Conservation (phyloP, 23 tunicate genomes). For the Corella eumyota region DNA sequence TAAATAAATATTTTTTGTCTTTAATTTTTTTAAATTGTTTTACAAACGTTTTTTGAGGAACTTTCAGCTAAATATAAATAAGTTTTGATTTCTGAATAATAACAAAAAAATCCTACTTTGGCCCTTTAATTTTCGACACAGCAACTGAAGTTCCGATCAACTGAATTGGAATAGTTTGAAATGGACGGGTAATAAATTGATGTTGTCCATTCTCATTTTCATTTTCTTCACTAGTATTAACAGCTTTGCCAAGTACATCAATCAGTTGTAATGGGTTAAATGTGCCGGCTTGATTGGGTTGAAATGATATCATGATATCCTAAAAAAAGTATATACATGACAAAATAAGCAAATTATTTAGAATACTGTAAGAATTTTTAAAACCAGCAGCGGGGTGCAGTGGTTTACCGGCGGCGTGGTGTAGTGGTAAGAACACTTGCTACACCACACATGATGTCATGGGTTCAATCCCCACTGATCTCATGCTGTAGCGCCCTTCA, state of each 20-base stretch:
- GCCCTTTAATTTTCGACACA: slow-evolving; percentile 17
- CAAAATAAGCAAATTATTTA: no score
- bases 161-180: slow-evolving; percentile 72
- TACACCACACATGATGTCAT: no score
- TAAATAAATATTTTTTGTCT: background rate
- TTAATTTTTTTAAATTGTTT: background rate
- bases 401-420: no score
- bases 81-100: no score
- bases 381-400: no score
- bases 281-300: slow-evolving; percentile 81
- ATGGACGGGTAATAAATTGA: slow-evolving; percentile 19
- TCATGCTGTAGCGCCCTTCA: no score
- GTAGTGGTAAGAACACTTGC: no score
- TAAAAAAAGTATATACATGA: slow-evolving; percentile 5
- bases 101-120: slow-evolving; percentile 31
- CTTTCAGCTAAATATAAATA: no score
- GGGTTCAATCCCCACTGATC: no score
- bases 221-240: background rate
- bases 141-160: slow-evolving; percentile 48
- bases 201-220: slow-evolving; percentile 10
- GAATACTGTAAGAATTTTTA: no score
- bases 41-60: background rate
- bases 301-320: slow-evolving; percentile 73
- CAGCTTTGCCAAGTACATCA: slow-evolving; percentile 71
- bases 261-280: slow-evolving; percentile 58